Base-by-base conservation (phyloP, 30 jellyfish, hydroid and myxozoan genomes). In the Cassiopea xamachana region DNA sequence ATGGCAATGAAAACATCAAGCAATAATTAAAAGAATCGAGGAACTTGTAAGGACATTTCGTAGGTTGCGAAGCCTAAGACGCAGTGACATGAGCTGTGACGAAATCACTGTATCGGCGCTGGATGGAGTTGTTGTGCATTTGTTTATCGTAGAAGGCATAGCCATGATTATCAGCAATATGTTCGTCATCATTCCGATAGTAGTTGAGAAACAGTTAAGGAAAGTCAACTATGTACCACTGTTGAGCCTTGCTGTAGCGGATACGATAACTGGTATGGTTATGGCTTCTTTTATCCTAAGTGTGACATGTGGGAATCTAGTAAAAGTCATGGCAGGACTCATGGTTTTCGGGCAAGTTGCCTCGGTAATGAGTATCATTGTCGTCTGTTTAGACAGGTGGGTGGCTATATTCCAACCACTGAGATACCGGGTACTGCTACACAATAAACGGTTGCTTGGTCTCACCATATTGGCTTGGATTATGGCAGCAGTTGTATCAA, bases 371-470 rank as follows among this genome's bases (percentile, higher is more conserved):
- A 89, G 70, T 76, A 49, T 89, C 17, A 69, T 81, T 5, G 96
- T 83, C 1, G 96, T 89, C 47, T 89, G 84, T 74, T 12, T 46
- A 2, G 96, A 89, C 50, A 70, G 96, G 17, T 89, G 96, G 96
- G 79, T 89, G 46, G 96, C 92, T 48, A 89, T 89, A 17, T 89
- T 89, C 89, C 62, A 60, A 43, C 96, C 96, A 13, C 77, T 89
- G 73, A 73, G 87, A 71, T 89, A 89, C 88, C 78, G 80, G 1
- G 80, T 12, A 9, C 69, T 89, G 4, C 13, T 89, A 69, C 61
- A 49, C 69, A 58, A 60, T 58, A 69, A 64, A 18, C 75, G 77
- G 6, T 46, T 89, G 69, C n/a, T 45, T 50, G 61, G 47, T 17
- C 79, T 81, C 3, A 50, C 80, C 39, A 18, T 15, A 76, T 2